Evolutionary conservation across 2,797 vertebrate species (phyloP), one percentile per base, ranked within the genome.

Genomic region (Spea hammondii): DNA sequence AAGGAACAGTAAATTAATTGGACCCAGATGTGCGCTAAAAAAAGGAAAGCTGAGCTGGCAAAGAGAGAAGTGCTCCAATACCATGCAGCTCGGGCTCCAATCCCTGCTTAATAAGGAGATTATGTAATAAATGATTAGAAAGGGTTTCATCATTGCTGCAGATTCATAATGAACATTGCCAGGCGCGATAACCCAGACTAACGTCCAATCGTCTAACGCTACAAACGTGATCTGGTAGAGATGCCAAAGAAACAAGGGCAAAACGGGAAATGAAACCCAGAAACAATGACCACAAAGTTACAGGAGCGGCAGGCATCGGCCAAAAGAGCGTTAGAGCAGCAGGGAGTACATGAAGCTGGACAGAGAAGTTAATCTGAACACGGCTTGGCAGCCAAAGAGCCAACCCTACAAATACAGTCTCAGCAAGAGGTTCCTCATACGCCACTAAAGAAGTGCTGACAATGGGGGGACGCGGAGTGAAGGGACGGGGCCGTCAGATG

Each of bases 1-100:
- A 49, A 45, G 11, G 70, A 82, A 65, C 48, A 17, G 71, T 49
- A 78, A 74, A 82, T 74, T 82, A 78, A 78, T 77, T 77, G 75
- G 70, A 73, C 55, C 79, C 79, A 82, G 79, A 71, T 78, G 80
- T 78, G 75, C 74, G 70, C 70, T 74, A 76, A 64, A 77, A 69
- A 32, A 32, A 17, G 44, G 9, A 78, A 73, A 82, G 55, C 50
- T 69, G 57, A 48, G 65, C 54, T 62, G 62, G 12, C 72, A 72
- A 72, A 66, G 68, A 6, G 57, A 79, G 50, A 49, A 65, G 72
- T 74, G 2, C 54, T 77, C 54, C 17, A 60, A 32, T 10, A 68
- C 47, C 32, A n/a, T 46, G 62, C 47, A 46, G 62, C 12, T 13
- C 13, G 60, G 79, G 54, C 55, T 53, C 17, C 49, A 32, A 14